Evolutionary conservation across 2,888 invertebrate species (phyloP), one percentile per base, ranked within the genome.

Genomic region (Torymus tubicola): DNA sequence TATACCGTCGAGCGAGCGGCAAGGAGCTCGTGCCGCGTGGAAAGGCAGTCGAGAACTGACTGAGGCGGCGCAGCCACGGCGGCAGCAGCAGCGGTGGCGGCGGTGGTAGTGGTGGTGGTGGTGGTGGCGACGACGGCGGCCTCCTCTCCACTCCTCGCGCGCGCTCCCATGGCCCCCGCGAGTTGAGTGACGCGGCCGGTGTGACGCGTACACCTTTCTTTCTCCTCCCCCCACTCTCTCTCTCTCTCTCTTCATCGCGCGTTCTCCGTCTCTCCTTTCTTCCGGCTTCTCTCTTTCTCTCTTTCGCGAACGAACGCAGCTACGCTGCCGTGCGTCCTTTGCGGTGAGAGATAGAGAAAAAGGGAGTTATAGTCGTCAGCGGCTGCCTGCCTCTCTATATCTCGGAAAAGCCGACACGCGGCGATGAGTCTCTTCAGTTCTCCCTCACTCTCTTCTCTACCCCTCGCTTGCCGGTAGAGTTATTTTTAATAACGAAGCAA

Each of bases 31-130:
- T 89, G 88, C 89, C 87, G 81, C 71, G 14, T 57, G 13, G 89
- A 88, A 88, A 89, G 90, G 87, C 90, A 88, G 89, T 87, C 87
- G 87, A 87, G 89, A 87, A 90, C 90, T 89, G 89, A 90, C 89
- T 90, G 87, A 84, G 84, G 83, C 84, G 83, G 74, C 83, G 79
- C 69, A 80, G 42, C 42, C 42, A 42, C 42, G 42, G 42, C 42
- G 79, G 83, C 82, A 81, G 81, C 83, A 85, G 84, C 86, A 58
- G 74, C 64, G 58, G 21, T 13, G 50, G n/a, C 21, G 55, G 79
- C 24, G 57, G 64, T 21, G 53, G 58, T 31, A 64, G 58, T 12
- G 24, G 53, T 14, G 57, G 83, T 84, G 77, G 61, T 84, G 57
- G 42, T 50, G 55, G 57, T 52, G 14, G 73, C 72, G 69, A 16